A percentile compares a stretch with the other conserved stretches of the same genome.
These are phyloP conservation scores for Paramormyrops hopkinsi DNA, from an alignment of 2,797 vertebrate species.

Conservation along the genomic window DNA sequence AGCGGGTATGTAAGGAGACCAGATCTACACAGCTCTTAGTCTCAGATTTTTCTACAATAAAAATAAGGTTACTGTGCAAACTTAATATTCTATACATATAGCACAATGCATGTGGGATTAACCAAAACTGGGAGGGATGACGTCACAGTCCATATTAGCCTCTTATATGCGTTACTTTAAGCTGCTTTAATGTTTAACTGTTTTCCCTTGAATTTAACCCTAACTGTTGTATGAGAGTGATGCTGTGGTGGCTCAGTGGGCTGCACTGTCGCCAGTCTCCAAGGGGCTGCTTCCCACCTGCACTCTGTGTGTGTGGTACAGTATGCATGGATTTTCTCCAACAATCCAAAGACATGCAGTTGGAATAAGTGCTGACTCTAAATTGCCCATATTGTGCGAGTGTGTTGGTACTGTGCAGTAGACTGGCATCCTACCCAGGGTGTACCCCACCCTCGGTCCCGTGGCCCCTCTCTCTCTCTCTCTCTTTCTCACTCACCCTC, in stretches of 20 bases:
- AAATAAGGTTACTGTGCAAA: not conserved
- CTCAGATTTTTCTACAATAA: not conserved
- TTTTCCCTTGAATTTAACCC: not conserved
- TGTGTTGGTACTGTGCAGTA: not conserved
- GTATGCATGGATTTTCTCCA: not conserved
- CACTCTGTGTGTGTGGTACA: not conserved
- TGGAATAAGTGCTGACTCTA: not conserved
- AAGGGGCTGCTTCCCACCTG: not conserved
- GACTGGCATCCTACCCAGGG: not conserved
- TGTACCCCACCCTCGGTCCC: not conserved
- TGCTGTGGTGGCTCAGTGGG: not conserved
- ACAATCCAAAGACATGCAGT: not conserved
- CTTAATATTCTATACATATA: not conserved
- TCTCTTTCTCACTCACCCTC: not conserved
- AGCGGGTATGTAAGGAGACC: not conserved
- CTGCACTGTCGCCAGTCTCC: not conserved
- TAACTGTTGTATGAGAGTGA: not conserved
- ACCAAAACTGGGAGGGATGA: not conserved
- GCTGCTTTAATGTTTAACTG: not conserved
- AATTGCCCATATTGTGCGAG: not conserved
- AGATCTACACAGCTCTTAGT: not conserved
- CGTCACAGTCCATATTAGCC: not conserved
- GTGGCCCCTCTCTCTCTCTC: not conserved
- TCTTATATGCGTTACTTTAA: not conserved
- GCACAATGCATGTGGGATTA: constrained; percentile 9